Evolutionary conservation across 1,140 invertebrate species (phyloP).

Genomic region (Leptinotarsa defecta): DNA sequence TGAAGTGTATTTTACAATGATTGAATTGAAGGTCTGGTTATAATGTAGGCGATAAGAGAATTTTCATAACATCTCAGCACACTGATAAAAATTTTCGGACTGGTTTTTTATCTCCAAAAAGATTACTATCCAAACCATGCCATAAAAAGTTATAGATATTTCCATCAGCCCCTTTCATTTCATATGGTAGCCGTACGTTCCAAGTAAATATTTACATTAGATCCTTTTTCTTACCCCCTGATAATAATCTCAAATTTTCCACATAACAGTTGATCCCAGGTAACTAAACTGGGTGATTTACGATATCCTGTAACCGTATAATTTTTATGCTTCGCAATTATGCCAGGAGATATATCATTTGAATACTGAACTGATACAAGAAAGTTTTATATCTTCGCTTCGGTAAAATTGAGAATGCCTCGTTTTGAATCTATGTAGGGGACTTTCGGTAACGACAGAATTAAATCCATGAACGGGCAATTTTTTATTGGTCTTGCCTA

Average conservation of each 20-base stretch:
- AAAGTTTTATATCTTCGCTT: slow-evolving; percentile 48
- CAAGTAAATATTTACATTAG: background rate
- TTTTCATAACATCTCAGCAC: background rate
- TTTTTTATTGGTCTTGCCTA: slow-evolving; percentile 39
- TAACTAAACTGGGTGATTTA: background rate
- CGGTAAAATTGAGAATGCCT: slow-evolving; percentile 38
- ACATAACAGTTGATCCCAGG: slow-evolving; percentile 8
- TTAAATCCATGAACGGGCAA: slow-evolving; percentile 44
- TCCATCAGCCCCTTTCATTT: background rate
- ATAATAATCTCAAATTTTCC: slow-evolving; percentile 4
- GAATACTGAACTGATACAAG: slow-evolving; percentile 39
- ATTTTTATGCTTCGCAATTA: slow-evolving; percentile 15
- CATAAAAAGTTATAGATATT: background rate
- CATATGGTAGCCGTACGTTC: background rate
- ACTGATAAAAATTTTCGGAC: background rate
- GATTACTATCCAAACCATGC: background rate
- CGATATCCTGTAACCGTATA: background rate
- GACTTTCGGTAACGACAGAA: slow-evolving; percentile 44
- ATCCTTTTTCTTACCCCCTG: background rate
- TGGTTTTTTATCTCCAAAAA: background rate
- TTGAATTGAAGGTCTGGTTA: too few species aligned
- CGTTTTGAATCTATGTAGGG: slow-evolving; percentile 34
- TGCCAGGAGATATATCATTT: slow-evolving; percentile 43
- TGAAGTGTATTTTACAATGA: too few species aligned
- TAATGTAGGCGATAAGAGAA: background rate